Evolutionary conservation across 2,113 vertebrate species (phyloP).

Genomic region (Thamnophis sirtalis): DNA sequence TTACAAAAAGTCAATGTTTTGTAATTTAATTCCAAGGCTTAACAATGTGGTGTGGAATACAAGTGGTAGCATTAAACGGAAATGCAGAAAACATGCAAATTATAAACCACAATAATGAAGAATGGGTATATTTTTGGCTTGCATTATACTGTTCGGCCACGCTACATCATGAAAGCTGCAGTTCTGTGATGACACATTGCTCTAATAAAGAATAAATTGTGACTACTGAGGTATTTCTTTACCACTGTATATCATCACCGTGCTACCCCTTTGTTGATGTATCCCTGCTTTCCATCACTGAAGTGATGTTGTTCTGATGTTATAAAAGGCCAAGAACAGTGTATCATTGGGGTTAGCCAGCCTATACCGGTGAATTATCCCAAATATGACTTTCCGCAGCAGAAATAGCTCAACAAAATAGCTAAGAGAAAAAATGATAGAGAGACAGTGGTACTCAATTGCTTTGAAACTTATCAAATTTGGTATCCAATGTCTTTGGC

Average conservation of each 20-base stretch:
- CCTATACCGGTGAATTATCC: background rate
- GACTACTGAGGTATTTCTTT: slow-evolving; percentile 54
- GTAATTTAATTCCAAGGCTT: background rate
- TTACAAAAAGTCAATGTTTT: background rate
- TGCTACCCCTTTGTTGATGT: slow-evolving; percentile 34
- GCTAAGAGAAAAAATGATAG: background rate
- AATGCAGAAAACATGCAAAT: background rate
- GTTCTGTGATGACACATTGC: slow-evolving; percentile 43
- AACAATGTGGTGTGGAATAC: background rate
- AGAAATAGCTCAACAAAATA: background rate
- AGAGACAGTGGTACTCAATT: background rate
- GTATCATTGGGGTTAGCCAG: background rate
- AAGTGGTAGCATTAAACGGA: background rate
- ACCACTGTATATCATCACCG: slow-evolving; percentile 44
- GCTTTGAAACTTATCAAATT: background rate
- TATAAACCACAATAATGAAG: background rate
- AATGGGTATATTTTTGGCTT: background rate
- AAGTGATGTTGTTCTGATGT: background rate
- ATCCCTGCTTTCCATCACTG: background rate
- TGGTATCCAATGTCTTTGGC: background rate
- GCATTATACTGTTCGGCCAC: background rate
- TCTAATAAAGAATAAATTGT: slow-evolving; percentile 46
- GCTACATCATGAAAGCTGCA: slow-evolving; percentile 49
- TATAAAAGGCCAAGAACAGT: background rate
- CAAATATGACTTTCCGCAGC: background rate